A percentile compares a stretch with the other conserved stretches of the same genome.
Evolutionary conservation across 2,888 invertebrate species (phyloP).

Genomic region (Oligia fasciuncula): DNA sequence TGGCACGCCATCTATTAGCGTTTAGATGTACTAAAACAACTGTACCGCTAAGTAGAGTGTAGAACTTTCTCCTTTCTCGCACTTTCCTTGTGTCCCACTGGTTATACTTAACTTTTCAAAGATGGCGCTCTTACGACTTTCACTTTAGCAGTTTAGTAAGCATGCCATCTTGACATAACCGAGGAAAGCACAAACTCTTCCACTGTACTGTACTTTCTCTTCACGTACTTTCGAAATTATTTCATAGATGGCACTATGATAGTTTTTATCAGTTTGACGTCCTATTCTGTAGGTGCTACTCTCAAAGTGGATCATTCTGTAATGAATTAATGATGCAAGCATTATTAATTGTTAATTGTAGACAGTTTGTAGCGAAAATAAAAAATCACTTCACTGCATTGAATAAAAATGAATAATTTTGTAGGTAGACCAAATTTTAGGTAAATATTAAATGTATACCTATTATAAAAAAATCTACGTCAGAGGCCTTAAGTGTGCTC

Average conservation of each 20-base stretch:
- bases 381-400: too few relatives aligned
- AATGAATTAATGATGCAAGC: neutral
- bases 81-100: neutral
- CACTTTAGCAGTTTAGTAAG: neutral
- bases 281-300: neutral
- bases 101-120: neutral
- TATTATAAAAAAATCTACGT: too few relatives aligned
- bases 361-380: neutral
- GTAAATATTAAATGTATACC: too few relatives aligned
- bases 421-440: too few relatives aligned
- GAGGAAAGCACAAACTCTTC: neutral
- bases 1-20: neutral
- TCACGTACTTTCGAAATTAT: neutral
- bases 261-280: neutral
- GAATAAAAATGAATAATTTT: too few relatives aligned
- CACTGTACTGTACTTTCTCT: neutral
- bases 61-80: neutral
- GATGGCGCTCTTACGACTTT: constrained; percentile 30
- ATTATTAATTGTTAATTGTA: neutral
- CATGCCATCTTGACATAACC: constrained; percentile 2
- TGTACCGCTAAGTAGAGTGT: too few relatives aligned
- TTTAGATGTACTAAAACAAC: neutral
- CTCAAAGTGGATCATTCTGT: neutral
- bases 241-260: constrained; percentile 5
- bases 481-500: too few relatives aligned